These are phyloP conservation scores for Ptychadena robeensis DNA, from an alignment of 2,797 vertebrate species.

Conservation along the genomic window DNA sequence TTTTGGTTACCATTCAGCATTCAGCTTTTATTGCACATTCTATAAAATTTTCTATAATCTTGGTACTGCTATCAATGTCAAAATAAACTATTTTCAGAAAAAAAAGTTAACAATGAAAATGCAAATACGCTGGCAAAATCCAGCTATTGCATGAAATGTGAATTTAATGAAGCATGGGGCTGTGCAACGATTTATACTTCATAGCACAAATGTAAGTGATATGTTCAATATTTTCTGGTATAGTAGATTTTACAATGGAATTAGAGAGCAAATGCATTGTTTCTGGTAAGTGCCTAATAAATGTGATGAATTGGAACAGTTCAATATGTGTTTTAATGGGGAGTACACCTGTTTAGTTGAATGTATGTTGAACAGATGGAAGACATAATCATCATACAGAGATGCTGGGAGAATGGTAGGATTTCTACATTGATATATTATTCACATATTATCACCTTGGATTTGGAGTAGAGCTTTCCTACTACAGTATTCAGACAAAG, in stretches of 20 bases:
- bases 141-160: conserved; percentile 36
- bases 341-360: not conserved
- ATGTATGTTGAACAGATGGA: not conserved
- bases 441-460: too few species aligned
- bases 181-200: conserved; percentile 2
- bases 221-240: not conserved
- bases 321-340: not conserved
- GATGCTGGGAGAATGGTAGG: not conserved
- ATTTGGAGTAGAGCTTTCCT: too few species aligned
- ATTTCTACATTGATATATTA: not conserved
- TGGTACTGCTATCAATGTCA: conserved; percentile 4
- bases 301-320: not conserved
- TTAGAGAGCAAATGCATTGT: not conserved
- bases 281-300: not conserved
- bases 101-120: conserved; percentile 56
- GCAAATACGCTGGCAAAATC: conserved; percentile 23
- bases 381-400: not conserved
- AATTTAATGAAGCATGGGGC: not conserved
- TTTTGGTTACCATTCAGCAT: not conserved
- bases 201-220: not conserved
- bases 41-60: not conserved
- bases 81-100: conserved; percentile 53
- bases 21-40: not conserved
- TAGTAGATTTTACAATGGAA: not conserved
- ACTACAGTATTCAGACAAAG: too few species aligned